Base-by-base conservation (phyloP, 2,888 invertebrate species). In the Patella ulyssiponensis region DNA sequence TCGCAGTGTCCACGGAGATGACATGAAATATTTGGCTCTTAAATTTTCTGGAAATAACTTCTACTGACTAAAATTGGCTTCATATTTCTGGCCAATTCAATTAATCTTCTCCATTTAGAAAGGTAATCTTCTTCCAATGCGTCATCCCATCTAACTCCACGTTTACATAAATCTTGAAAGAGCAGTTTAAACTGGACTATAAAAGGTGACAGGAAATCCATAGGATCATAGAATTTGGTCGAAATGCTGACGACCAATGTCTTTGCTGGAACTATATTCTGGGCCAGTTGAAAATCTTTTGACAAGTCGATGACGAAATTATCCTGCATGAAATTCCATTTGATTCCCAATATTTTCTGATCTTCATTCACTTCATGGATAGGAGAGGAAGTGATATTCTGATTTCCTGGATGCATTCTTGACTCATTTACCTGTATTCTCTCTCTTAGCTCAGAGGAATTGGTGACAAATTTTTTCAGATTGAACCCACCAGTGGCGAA, bases 401-500 rank as follows among this genome's bases (percentile, higher is more conserved):
- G 20, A n/a, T 64, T 20, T 9, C n/a, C 17, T 64, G 64, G 64
- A 20, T 64, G n/a, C n/a, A 15, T 0, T 11, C 9, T 20, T 64
- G 20, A n/a, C 23, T 64, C 64, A 64, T 64, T 64, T 20, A 23
- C 12, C 1, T 64, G 20, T 3, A 64, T 64, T 20, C 12, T 64
- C 20, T 64, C 20, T 11, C 64, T 12, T 64, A 64, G 20, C 14
- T 64, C 23, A 11, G 64, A 23, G 1, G 20, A 64, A 14, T 64
- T 64, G 20, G 64, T 64, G 64, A 64, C 9, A 23, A 64, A 64
- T 64, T 64, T 64, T 64, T 23, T 64, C 23, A 64, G 14, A 64
- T 64, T 64, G 20, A 64, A 64, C 23, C 64, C 64, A 20, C 64
- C 64, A 64, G 23, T 64, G 11, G 64, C 64, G 14, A 64, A 64